These are phyloP conservation scores for Trachymyrmex cornetzi DNA, from an alignment of 1,140 invertebrate species.

Conservation along the genomic window DNA sequence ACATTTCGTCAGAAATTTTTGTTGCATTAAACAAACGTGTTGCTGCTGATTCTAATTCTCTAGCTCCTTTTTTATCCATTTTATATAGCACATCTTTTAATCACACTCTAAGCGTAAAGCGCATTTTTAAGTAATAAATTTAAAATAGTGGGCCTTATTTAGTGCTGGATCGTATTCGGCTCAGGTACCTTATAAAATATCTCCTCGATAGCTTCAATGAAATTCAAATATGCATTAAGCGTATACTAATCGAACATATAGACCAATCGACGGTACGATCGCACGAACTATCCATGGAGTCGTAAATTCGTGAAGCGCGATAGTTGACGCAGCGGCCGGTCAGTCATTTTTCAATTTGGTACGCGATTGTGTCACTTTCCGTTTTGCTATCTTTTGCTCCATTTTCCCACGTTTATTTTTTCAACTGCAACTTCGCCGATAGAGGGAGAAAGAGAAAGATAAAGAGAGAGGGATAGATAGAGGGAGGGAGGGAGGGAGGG, in stretches of 20 bases:
- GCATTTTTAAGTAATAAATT: no score
- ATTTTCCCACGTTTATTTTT: slow-evolving; percentile 60
- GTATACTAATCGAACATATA: neutral
- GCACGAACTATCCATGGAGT: neutral
- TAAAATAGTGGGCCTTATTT: no score
- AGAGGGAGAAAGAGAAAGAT: neutral
- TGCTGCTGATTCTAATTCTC: no score
- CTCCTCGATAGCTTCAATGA: neutral
- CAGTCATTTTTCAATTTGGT: slow-evolving; percentile 61
- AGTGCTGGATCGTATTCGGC: no score
- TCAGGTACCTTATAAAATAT: neutral
- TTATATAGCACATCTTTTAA: no score
- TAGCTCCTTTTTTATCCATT: no score
- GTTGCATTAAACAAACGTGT: no score
- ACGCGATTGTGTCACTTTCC: slow-evolving; percentile 50
- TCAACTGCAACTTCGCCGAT: slow-evolving; percentile 37
- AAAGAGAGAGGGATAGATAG: neutral
- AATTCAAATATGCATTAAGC: no score
- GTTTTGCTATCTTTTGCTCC: slow-evolving; percentile 21
- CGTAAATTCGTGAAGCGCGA: slow-evolving; percentile 51
- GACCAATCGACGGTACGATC: slow-evolving; percentile 8
- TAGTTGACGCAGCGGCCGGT: slow-evolving; percentile 40
- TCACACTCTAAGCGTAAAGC: no score
- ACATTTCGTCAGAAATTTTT: no score
- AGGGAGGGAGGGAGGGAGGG: neutral